Evolutionary conservation across 2,888 invertebrate genomes (phyloP), one percentile per base, ranked within the genome.

Genomic region (Itoplectis maculator): DNA sequence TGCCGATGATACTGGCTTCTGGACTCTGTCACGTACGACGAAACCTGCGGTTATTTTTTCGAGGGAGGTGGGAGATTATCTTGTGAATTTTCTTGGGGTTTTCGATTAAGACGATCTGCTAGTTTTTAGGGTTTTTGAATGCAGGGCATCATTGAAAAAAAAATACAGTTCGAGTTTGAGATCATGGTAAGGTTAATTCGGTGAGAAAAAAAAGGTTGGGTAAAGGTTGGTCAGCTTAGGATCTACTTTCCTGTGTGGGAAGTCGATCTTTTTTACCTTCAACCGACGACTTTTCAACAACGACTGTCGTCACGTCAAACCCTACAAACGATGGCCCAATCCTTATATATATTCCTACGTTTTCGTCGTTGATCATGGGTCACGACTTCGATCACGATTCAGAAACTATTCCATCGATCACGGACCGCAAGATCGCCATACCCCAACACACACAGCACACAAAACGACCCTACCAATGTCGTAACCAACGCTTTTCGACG

Each of bases 201-300:
- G n/a, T n/a, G n/a, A n/a, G n/a, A n/a, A n/a, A n/a, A n/a, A n/a
- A n/a, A n/a, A 85, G 87, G 87, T 86, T 87, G 86, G 86, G 86
- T 87, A 86, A 85, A 87, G 84, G 88, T 56, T 69, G 75, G 69
- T 37, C 49, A 61, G 84, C 85, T 81, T 87, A 35, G 49, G 68
- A 74, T 51, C 65, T 59, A 49, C 61, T 45, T 63, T 65, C 20
- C 23, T 49, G 61, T 51, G 18, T 51, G 68, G 47, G 11, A 37
- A 75, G 29, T 49, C 37, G 11, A 29, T 18, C 79, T 68, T 47
- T 73, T 68, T 37, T 18, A 13, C 20, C 65, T 15, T n/a, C 65
- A 51, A 78, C 49, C 11, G 75, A 18, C 56, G 77, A 68, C 72
- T 29, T 42, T n/a, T 72, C 68, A 47, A 69, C 54, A 51, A 77